Conservation (phyloP, 2,113 vertebrate species). For the Narcine bancroftii region DNA sequence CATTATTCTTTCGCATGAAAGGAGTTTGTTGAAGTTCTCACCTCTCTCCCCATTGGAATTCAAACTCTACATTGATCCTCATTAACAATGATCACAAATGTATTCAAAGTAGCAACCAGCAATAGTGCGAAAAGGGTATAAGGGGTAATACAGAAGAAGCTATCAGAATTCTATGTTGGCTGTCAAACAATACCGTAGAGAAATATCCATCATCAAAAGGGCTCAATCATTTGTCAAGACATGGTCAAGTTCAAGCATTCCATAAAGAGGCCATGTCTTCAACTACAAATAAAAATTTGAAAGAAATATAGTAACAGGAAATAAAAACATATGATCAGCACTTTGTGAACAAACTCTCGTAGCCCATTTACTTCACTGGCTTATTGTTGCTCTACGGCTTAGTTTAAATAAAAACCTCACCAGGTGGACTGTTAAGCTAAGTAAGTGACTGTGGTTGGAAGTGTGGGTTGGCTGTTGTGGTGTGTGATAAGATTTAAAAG, state of each 20-base stretch:
- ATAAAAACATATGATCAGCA: neutral
- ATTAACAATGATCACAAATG: neutral
- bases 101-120: neutral
- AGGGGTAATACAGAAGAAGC: neutral
- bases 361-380: neutral
- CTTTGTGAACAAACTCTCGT: neutral
- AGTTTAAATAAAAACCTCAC: neutral
- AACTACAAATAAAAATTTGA: neutral
- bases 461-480: neutral
- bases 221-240: neutral
- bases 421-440: neutral
- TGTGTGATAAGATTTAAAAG: slow-evolving; percentile 20
- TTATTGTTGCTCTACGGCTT: neutral
- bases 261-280: neutral
- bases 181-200: neutral
- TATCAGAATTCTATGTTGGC: neutral
- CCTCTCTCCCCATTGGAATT: neutral
- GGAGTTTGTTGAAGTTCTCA: neutral
- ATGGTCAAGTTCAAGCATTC: neutral
- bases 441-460: neutral
- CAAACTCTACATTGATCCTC: neutral
- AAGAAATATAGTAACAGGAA: neutral
- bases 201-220: neutral
- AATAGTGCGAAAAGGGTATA: neutral
- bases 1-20: neutral